These are phyloP conservation scores for Melanargia galathea DNA, from an alignment of 2,888 invertebrate species.

Conservation along the genomic window DNA sequence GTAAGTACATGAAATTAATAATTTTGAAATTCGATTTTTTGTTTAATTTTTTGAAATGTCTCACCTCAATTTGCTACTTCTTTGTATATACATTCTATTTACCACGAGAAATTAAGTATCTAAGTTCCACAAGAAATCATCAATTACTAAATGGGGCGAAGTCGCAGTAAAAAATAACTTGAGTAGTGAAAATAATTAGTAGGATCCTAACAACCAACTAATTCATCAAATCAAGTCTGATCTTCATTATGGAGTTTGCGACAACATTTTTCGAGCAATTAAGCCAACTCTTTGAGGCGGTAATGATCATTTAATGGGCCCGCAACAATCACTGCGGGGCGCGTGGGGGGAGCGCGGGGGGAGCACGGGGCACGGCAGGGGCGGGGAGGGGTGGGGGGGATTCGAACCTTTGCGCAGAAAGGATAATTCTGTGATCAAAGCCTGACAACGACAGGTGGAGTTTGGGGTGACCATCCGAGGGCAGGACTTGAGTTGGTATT, in stretches of 20 bases:
- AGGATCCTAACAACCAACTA: neutral
- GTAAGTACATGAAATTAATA: too few species aligned
- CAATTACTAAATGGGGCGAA: too few species aligned
- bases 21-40: too few species aligned
- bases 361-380: neutral
- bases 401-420: constrained; percentile 50
- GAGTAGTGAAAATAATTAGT: neutral
- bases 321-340: constrained; percentile 41
- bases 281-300: constrained; percentile 42
- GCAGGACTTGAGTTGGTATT: neutral
- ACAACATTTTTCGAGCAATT: constrained; percentile 42
- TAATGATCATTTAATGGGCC: constrained; percentile 42
- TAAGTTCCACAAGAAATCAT: too few species aligned
- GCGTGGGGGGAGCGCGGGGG: constrained; percentile 5
- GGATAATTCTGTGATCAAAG: constrained; percentile 65
- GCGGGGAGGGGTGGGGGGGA: constrained; percentile 27
- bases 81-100: too few species aligned
- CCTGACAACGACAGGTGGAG: constrained; percentile 56
- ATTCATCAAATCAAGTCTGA: constrained; percentile 5
- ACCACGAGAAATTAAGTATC: too few species aligned
- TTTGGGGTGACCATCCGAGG: constrained; percentile 43
- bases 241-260: constrained; percentile 33
- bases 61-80: too few species aligned
- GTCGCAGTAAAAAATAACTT: neutral
- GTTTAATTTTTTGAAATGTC: too few species aligned